Evolutionary conservation across 2,888 invertebrate genomes (phyloP).

Genomic region (Tenthredo livida): DNA sequence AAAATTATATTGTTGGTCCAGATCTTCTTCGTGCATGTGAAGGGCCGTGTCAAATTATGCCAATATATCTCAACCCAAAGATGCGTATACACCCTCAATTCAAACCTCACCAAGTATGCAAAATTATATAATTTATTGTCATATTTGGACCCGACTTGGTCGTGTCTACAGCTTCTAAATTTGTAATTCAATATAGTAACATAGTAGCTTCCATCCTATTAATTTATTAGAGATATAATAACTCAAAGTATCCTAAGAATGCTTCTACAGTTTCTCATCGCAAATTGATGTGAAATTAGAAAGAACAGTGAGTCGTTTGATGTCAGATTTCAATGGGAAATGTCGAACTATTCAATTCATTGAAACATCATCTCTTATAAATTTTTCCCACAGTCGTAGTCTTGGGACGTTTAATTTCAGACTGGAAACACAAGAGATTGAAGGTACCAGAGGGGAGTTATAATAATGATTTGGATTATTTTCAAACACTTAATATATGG

Average conservation of each 20-base stretch:
- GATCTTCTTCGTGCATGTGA: no score
- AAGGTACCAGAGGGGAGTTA: neutral
- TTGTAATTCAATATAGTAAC: neutral
- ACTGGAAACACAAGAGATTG: neutral
- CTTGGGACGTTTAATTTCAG: neutral
- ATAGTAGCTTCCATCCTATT: neutral
- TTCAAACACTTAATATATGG: neutral
- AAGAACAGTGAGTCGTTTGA: neutral
- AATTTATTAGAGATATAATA: neutral
- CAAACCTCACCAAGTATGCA: neutral
- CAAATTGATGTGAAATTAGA: neutral
- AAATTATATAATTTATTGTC: constrained; percentile 34
- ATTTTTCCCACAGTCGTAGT: neutral
- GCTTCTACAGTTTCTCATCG: neutral
- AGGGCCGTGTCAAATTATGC: no score
- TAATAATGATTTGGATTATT: neutral
- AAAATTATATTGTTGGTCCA: no score
- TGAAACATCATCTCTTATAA: neutral
- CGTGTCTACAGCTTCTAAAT: neutral
- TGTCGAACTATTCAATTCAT: neutral
- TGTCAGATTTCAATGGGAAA: neutral
- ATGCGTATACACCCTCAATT: no score
- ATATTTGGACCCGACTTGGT: neutral
- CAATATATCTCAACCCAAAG: neutral
- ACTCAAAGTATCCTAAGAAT: no score